These are phyloP conservation scores for Cremastinae sp. DNA, from an alignment of 2,888 invertebrate genomes.

Conservation along the genomic window DNA sequence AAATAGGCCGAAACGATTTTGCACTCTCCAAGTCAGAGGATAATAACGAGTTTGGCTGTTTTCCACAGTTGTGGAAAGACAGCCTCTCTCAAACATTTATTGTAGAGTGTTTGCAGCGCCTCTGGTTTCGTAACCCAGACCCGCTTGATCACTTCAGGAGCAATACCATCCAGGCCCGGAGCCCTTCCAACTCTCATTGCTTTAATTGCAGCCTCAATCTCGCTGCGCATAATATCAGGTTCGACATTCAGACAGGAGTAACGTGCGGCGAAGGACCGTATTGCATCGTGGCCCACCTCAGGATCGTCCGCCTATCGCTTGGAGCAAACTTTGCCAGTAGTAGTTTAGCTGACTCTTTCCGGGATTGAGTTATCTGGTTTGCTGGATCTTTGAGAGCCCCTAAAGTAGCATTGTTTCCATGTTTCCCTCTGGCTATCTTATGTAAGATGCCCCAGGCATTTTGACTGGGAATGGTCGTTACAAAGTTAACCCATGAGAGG, in stretches of 20 bases:
- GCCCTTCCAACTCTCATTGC: constrained; percentile 21
- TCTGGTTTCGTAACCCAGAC: not conserved
- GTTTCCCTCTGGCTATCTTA: constrained; percentile 25
- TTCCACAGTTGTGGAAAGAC: constrained; percentile 49
- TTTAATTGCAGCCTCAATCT: constrained; percentile 23
- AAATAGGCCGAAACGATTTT: constrained; percentile 69
- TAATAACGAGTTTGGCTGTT: constrained; percentile 35
- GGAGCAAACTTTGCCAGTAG: constrained; percentile 45
- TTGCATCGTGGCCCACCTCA: not conserved
- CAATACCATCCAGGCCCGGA: constrained; percentile 21
- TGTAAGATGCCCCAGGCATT: constrained; percentile 30
- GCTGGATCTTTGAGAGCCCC: not conserved
- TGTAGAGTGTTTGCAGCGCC: constrained; percentile 27
- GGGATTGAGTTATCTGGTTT: constrained; percentile 24
- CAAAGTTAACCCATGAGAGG: constrained; percentile 29
- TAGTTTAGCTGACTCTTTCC: constrained; percentile 38
- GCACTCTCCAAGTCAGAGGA: constrained; percentile 60
- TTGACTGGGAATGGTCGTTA: not conserved
- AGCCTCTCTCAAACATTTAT: constrained; percentile 48
- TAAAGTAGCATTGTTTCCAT: not conserved
- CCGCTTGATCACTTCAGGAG: not conserved
- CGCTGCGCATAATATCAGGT: not conserved
- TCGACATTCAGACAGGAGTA: too few relatives aligned
- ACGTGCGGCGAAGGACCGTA: too few relatives aligned
- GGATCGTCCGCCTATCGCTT: constrained; percentile 28